Evolutionary conservation across 2,113 vertebrate species (phyloP), one percentile per base, ranked within the genome.

Genomic region (Pantherophis guttatus): DNA sequence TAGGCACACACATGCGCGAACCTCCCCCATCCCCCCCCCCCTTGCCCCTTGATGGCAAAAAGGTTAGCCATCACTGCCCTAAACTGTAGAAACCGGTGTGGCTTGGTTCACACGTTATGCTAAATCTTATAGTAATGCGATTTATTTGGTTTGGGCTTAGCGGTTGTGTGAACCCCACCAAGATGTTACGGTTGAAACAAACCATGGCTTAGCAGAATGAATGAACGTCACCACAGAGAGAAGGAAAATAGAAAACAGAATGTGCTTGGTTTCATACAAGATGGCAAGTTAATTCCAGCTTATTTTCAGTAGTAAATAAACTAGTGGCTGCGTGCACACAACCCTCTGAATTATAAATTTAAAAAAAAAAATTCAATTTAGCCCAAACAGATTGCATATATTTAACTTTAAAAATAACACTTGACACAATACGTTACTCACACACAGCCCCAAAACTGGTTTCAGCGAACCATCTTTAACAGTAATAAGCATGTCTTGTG

Each of bases 241-340:
- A 3, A 17, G 50, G 44, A 50, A 44, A 86, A 86, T 8, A 81
- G 70, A 39, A 39, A 81, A 81, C 13, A 8, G 15, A 81, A 81
- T 33, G 7, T 21, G 3, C 7, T 81, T 65, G 62, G 52, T 33
- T 55, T 75, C 52, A 48, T n/a, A 12, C 39, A 33, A 54, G 3
- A 0, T 17, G 21, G 21, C 8, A 93, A 52, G 88, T 50, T 94
- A 94, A 58, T 39, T 21, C 52, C n/a, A n/a, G 81, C 57, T 93
- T 86, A 85, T 24, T 93, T 5, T 75, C 75, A 88, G 50, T 11
- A 92, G 85, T n/a, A 90, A 95, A 87, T 48, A 92, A 93, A n/a
- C 70, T 17, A 75, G 10, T n/a, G 26, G 62, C 62, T 65, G 26
- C 0, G 5, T 70, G 33, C 29, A 70, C 29, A 70, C 29, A n/a